Evolutionary conservation across 2,113 vertebrate species (phyloP), one percentile per base, ranked within the genome.

Genomic region (Chamaea fasciata): DNA sequence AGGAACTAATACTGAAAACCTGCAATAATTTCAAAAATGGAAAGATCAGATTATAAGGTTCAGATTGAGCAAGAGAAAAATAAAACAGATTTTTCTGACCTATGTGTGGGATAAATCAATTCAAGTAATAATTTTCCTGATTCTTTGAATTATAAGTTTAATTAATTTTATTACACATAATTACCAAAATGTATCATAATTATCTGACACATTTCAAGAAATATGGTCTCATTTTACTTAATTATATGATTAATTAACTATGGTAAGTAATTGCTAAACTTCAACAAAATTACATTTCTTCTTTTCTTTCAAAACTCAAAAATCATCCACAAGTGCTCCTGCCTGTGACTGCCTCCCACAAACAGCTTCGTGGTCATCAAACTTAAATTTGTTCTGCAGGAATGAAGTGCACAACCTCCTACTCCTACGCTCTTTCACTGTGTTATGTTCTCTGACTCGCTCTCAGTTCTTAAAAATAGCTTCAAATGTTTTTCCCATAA

Each of bases 161-260:
- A 97, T 97, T 96, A 97, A 94, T 96, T 96, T 97, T 96, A 95
- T 96, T 97, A 96, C 85, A 94, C 30, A 0, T 97, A 97, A 97
- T 97, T 97, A 95, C 92, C 89, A 95, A 95, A 94, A 97, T 94
- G 95, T 96, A 97, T 96, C 94, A 96, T 96, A 96, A 97, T 97
- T 95, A 97, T 97, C 92, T 97, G 97, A 95, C 95, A 97, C 82
- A 95, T 96, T 97, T 95, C 89, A 94, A 96, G 92, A 96, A 96
- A 97, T 90, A 96, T 83, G 85, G 73, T 95, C 95, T 96, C 91
- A 94, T 97, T 96, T 97, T 91, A 94, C 92, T 94, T 97, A 93
- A 95, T 97, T 96, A 97, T 87, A 95, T 96, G 90, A 97, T 96
- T 97, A 97, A 97, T 96, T 97, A 97, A 95, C 94, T 95, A 95